Base-by-base conservation (phyloP, 2,797 vertebrate genomes). In the Gymnocypris eckloni region DNA sequence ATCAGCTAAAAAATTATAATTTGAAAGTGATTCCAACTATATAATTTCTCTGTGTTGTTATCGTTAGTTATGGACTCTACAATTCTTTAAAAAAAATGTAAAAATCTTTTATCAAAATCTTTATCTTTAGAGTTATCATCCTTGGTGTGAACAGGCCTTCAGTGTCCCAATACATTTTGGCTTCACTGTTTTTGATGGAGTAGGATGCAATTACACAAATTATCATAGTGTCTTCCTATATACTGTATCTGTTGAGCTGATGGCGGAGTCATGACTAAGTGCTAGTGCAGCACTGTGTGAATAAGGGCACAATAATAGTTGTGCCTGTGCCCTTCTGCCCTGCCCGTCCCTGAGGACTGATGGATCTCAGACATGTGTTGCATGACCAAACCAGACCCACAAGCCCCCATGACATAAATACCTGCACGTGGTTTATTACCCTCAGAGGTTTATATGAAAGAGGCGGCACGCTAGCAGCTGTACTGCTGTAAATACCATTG, bases 221-320 rank as follows among this genome's bases (percentile, higher is more conserved):
- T 0, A 69, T 28, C 16, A 59, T 33, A 1, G 80, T 86, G 39
- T 43, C 25, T 71, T 75, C 50, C 73, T 50, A 73, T 87, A 81
- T 59, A 77, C 80, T 70, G 79, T 73, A 64, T 33, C 79, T 89
- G 79, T 85, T 89, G 91, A 82, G 83, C 81, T 82, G 88, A 85
- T 87, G 90, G 93, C 93, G 94, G 93, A 95, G 90, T 95, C 93
- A 94, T 93, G 93, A 93, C 84, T 87, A 81, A 75, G 81, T 89
- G 84, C 89, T 88, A 66, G 87, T 75, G 52, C 56, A 45, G 86
- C 77, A 86, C 86, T 89, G 92, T 88, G 92, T 93, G 67, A 45
- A 92, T 92, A 90, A 83, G 86, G 80, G 82, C 86, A 89, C 94
- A 95, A 93, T 92, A 92, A 94, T 92, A 95, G 90, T 82, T 66